Base-by-base conservation (phyloP, 1,140 invertebrate species). In the Drosophila bocqueti region DNA sequence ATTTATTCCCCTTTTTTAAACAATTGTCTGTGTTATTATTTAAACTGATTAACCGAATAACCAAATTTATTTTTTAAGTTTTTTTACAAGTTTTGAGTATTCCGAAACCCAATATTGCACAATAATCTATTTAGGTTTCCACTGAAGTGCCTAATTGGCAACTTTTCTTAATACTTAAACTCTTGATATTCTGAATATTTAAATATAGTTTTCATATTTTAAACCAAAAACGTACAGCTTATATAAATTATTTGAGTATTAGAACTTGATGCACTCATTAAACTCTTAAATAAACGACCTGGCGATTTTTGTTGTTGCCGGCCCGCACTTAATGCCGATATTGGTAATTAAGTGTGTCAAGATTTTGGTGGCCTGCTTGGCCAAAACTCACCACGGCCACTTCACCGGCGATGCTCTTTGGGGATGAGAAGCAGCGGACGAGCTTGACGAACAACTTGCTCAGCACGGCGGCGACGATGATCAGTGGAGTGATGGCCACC, bases 341-440 rank as follows among this genome's bases (percentile, higher is more conserved):
- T 40, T 40, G 21, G 21, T 7, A n/a, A 40, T 16, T 26, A n/a
- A 26, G 54, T 57, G 21, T 57, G 54, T 57, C 54, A 57, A 57
- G 54, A 26, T n/a, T 57, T 26, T 38, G 34, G 9, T 40, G 54
- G 36, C 52, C 52, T 55, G 13, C 26, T 58, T 18, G 26, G 29
- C 16, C 5, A 45, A 40, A 60, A 86, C 83, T 83, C 61, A 86
- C 83, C 83, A 86, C 60, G n/a, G 83, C 83, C 40, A 86, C 83
- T 21, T 87, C 71, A 11, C 71, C 83, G 2, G 55, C 45, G 16
- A 50, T 73, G 11, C 62, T 72, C 36, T 64, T 31, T 2, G 63
- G 21, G 13, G 45, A 42, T 31, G 49, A 26, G 40, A 47, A 40
- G 31, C 29, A 26, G 21, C 11, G 36, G 36, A 24, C 45, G 0